Base-by-base conservation (phyloP, 2,113 vertebrate genomes). In the Oplegnathus fasciatus region DNA sequence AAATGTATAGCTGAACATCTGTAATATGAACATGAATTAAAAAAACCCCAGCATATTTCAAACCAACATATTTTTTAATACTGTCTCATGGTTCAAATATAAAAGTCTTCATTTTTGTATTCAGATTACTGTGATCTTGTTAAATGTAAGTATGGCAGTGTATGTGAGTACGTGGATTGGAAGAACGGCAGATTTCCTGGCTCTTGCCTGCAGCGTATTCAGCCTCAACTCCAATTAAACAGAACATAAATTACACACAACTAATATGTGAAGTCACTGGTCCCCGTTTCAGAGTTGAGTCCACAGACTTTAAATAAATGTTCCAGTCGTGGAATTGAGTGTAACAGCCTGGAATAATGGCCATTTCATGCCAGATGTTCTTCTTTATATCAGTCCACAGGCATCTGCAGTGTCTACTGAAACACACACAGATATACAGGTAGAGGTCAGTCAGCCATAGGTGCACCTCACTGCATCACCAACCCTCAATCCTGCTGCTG, bases 211-310 rank as follows among this genome's bases (percentile, higher is more conserved):
- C 0, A 62, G 40, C 42, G 6, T 26, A 28, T 77, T 76, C 67
- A 67, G 65, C 74, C 68, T 85, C 42, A 32, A 1, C 37, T 74
- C 58, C 50, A 84, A 82, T 90, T 66, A 86, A 83, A 78, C 60
- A 73, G 60, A 67, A 65, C 54, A 77, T 3, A 86, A 85, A 84
- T 82, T 75, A 62, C 15, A 0, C 60, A 5, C 32, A 40, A n/a
- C 68, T 75, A 75, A 79, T 75, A 84, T 66, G 28, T 55, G 74
- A 77, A 80, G 85, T 69, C 67, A 80, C 48, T 32, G 40, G 46
- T 79, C 54, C 57, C 30, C 22, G 26, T 32, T 61, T 75, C 15
- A 52, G 18, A 57, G 42, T 61, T 7, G 37, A 46, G 54, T 57
- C 67, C 54, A 78, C 55, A 73, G 46, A 20, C 72, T 73, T 81